Base-by-base conservation (phyloP, 1,140 invertebrate genomes). In the Hyles vespertilio region DNA sequence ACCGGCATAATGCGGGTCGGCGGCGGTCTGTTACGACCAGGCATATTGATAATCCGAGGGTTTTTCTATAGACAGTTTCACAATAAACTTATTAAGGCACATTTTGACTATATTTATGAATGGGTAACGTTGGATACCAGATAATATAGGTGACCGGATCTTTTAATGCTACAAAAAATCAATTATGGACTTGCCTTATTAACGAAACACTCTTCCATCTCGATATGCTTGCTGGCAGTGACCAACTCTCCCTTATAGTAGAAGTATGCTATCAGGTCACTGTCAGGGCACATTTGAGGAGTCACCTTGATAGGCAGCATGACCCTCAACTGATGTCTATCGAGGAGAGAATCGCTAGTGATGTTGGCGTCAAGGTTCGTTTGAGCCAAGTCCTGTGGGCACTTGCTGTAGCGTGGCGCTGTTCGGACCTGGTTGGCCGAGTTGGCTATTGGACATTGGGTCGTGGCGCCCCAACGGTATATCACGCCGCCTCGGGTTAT, bases 221-320 rank as follows among this genome's bases (percentile, higher is more conserved):
- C 80, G 51, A 89, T 82, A 64, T 82, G 77, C 51, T 89, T 90
- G 54, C 68, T 82, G 2, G 87, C 82, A 22, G 77, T 86, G 33
- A 95, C 91, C 0, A 92, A 86, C 68, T 95, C 93, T 0, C 91
- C 91, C 9, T 93, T 91, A 7, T 92, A 87, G 22, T 94, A 91
- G 72, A 94, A 94, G 61, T 94, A 95, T 0, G 94, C 90, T 0
- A 95, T 66, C 3, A 95, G 70, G 71, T 93, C 90, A 10, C 91
- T 92, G 0, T 92, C 84, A 0, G 93, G 92, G 5, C 92, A 92
- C 93, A 94, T 93, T 46, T 90, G 90, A 40, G 92, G 88, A 0
- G 91, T 90, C 10, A 92, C 79, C 54, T 81, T 82, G 6, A 89
- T 72, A 0, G 86, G 83, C 33, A 90, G 32, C 77, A 85, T 79